These are phyloP conservation scores for Burhinus bistriatus DNA, from an alignment of 2,113 vertebrate species.

Conservation along the genomic window DNA sequence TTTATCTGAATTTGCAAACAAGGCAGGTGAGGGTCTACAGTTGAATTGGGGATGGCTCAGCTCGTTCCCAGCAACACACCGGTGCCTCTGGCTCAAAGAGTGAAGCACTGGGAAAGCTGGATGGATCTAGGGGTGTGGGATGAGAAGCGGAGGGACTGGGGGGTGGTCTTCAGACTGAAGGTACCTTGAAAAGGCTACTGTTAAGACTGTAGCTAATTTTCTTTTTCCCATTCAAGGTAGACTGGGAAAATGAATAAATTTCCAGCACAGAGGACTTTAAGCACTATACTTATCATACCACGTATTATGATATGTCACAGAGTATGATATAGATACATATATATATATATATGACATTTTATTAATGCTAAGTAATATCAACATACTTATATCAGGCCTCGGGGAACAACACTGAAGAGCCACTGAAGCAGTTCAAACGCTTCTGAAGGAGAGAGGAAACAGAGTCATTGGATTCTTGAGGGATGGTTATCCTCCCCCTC, in stretches of 20 bases:
- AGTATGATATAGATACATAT: background rate
- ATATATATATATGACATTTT: background rate
- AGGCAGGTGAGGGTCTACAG: background rate
- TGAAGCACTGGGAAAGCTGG: background rate
- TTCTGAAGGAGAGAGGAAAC: background rate
- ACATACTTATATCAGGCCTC: background rate
- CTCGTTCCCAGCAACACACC: background rate
- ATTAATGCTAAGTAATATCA: background rate
- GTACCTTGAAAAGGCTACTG: background rate
- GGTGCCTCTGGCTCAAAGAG: background rate
- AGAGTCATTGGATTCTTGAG: background rate
- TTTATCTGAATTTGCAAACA: background rate
- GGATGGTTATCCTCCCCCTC: too few relatives aligned
- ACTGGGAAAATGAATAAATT: background rate
- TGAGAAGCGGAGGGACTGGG: background rate
- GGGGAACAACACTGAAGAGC: accelerated
- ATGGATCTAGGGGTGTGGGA: too few relatives aligned
- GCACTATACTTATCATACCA: background rate
- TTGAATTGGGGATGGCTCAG: background rate
- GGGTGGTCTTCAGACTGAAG: background rate
- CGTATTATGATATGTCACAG: background rate
- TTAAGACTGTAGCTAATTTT: background rate
- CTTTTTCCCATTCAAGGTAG: background rate
- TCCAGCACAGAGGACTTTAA: background rate
- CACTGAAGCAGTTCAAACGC: background rate